These are phyloP conservation scores for Tenodera sinensis DNA, from an alignment of 2,888 invertebrate species.

Conservation along the genomic window DNA sequence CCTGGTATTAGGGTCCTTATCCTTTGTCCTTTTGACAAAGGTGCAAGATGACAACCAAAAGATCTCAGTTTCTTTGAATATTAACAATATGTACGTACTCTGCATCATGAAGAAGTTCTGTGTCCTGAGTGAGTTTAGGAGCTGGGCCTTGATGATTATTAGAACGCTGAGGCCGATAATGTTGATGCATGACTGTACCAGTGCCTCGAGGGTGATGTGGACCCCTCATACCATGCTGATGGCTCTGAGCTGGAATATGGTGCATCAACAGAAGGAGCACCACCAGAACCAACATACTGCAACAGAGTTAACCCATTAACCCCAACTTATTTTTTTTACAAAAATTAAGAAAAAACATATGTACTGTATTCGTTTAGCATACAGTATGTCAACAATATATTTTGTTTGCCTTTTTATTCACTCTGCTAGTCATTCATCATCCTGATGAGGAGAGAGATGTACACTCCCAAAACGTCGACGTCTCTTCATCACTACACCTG, in stretches of 20 bases:
- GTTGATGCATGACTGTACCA: conserved; percentile 43
- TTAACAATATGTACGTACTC: conserved; percentile 55
- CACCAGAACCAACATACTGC: not conserved
- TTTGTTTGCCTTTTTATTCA: too few relatives aligned
- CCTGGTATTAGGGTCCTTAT: too few relatives aligned
- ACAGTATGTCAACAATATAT: too few relatives aligned
- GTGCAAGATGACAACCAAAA: not conserved
- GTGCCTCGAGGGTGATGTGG: conserved; percentile 63
- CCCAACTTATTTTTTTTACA: too few relatives aligned
- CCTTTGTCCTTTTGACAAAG: too few relatives aligned
- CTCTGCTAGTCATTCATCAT: too few relatives aligned
- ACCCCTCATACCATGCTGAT: conserved; percentile 48
- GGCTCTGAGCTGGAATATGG: not conserved
- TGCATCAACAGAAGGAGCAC: not conserved
- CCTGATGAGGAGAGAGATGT: too few relatives aligned
- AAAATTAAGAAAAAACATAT: too few relatives aligned
- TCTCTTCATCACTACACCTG: too few relatives aligned
- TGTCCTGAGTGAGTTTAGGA: conserved; percentile 65
- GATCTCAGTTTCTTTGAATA: not conserved
- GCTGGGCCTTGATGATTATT: conserved; percentile 22
- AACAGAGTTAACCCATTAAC: not conserved
- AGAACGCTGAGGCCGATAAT: conserved; percentile 54
- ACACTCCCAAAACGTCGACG: too few relatives aligned
- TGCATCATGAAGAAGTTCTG: conserved; percentile 68
- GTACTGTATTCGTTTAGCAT: too few relatives aligned